Evolutionary conservation across 2,113 vertebrate species (phyloP).

Genomic region (Oryzias melastigma): DNA sequence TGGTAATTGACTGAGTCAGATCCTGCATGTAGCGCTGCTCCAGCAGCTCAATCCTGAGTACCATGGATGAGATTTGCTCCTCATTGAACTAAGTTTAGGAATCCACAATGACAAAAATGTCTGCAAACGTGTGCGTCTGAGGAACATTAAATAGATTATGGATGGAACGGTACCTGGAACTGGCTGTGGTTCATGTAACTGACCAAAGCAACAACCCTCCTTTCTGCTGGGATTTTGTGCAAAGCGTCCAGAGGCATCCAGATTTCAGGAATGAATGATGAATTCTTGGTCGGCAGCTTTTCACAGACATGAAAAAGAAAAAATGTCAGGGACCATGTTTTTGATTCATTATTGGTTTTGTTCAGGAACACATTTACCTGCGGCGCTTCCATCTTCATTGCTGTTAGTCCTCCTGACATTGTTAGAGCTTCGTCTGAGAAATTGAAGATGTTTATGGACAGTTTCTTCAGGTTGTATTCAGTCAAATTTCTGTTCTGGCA

Average conservation of each 20-base stretch:
- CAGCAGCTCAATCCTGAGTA: slow-evolving; percentile 53
- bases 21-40: neutral
- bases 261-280: slow-evolving; percentile 9
- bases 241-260: slow-evolving; percentile 49
- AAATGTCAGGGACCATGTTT: neutral
- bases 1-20: slow-evolving; percentile 27
- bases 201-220: slow-evolving; percentile 42
- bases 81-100: neutral
- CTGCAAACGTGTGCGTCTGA: neutral
- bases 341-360: neutral
- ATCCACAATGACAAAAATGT: neutral
- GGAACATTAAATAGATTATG: neutral
- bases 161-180: slow-evolving; percentile 41
- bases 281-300: slow-evolving; percentile 16
- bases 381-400: slow-evolving; percentile 5
- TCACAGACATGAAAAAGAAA: neutral
- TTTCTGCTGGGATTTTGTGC: neutral
- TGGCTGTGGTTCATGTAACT: slow-evolving; percentile 27
- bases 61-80: slow-evolving; percentile 22
- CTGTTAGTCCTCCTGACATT: neutral
- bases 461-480: neutral
- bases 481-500: fast-evolving
- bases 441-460: slow-evolving; percentile 36
- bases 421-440: neutral
- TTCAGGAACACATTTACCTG: slow-evolving; percentile 21